Base-by-base conservation (phyloP, 2,113 vertebrate species). In the Elephas maximus region DNA sequence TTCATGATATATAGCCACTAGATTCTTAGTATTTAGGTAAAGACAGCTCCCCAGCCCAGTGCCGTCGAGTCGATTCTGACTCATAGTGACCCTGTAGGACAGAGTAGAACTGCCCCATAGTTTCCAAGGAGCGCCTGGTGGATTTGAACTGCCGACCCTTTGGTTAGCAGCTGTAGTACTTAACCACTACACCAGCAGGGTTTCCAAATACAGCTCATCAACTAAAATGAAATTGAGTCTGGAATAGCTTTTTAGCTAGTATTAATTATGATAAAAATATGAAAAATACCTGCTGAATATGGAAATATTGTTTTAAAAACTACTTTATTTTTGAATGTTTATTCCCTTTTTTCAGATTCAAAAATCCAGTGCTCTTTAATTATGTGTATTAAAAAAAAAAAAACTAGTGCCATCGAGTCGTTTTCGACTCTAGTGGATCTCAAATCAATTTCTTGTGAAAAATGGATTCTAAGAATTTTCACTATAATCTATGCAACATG, bases 191-290 rank as follows among this genome's bases (percentile, higher is more conserved):
- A 37, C 37, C 37, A 37, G 37, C 37, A 37, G 37, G 37, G 37
- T 37, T 37, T 37, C 37, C 37, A 37, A 37, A 33, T 44, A 17
- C 21, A 51, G 48, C 37, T 83, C 20, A 53, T 77, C 78, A 85
- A 76, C 26, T 5, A 90, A 93, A 94, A 80, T 85, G 71, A 90
- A 78, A 94, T 86, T 89, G 1, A 91, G 71, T 37, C 5, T 73
- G 62, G 63, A 87, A 53, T 53, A 74, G 15, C 0, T 11, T 76
- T 3, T 81, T 89, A 51, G 5, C 24, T 85, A 78, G 1, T 86
- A 73, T 82, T 20, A 78, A 15, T 82, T 8, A 76, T 41, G 0
- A 69, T 45, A 95, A 88, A 69, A 65, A 6, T 62, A 88, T 71
- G 33, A 76, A 85, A 93, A 73, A 67, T 82, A 73, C 0, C 23